phyloP scores from a whole-genome alignment of 1,140 invertebrate genomes.

The Babylonia areolata region DNA sequence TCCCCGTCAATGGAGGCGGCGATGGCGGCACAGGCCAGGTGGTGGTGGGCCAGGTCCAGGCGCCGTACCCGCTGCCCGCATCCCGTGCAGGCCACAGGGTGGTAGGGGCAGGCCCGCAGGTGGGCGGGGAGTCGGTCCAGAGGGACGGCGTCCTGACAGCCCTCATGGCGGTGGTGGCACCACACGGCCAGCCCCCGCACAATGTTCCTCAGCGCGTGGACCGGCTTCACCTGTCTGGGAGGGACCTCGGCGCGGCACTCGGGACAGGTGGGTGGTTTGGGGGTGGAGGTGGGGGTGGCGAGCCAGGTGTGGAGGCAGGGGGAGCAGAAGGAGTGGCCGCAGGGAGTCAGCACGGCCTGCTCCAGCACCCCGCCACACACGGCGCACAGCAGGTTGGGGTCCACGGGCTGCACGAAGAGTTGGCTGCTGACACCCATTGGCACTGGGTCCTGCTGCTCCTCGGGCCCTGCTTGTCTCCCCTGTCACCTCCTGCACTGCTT shows the following conservation, averaged over 20 bases:
- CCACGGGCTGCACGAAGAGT: constrained; percentile 61
- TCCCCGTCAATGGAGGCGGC: constrained; percentile 54
- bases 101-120: constrained; percentile 59
- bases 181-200: constrained; percentile 66
- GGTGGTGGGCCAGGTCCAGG: constrained; percentile 64
- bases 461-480: no score
- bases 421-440: constrained; percentile 66
- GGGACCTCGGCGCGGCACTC: constrained; percentile 65
- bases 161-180: constrained; percentile 60
- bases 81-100: constrained; percentile 64
- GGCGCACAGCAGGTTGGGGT: constrained; percentile 69
- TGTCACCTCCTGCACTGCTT: no score
- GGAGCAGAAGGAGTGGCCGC: constrained; percentile 70
- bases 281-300: constrained; percentile 50
- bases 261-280: constrained; percentile 63
- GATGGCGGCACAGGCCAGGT: constrained; percentile 66
- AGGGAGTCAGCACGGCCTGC: constrained; percentile 70
- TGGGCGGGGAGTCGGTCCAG: constrained; percentile 62
- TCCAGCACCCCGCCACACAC: constrained; percentile 70
- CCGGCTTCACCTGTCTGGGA: constrained; percentile 56
- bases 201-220: constrained; percentile 68
- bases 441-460: no score
- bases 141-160: constrained; percentile 64
- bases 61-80: constrained; percentile 60
- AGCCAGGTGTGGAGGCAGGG: constrained; percentile 70